phyloP scores from a whole-genome alignment of 92 coral and sea anemone species.

The Palythoa grandis region DNA sequence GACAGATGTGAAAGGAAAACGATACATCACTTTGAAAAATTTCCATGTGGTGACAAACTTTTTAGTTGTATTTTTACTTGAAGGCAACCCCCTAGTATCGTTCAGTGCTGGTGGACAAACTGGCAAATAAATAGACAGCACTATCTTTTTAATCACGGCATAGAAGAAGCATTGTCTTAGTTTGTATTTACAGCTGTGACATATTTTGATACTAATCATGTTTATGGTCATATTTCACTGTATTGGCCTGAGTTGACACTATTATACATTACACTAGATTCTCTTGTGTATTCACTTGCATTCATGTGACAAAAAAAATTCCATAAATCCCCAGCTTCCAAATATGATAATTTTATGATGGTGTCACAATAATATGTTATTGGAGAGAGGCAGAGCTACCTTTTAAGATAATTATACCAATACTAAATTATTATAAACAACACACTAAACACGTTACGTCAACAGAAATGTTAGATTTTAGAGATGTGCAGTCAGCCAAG shows the following conservation, averaged over 20 bases:
- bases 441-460: not conserved
- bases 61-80: too few relatives aligned
- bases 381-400: not conserved
- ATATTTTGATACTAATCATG: not conserved
- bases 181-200: conserved; percentile 24
- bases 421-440: not conserved
- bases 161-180: not conserved
- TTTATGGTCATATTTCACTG: not conserved
- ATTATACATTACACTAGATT: not conserved
- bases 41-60: not conserved
- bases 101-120: conserved; percentile 8
- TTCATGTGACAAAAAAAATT: conserved; percentile 1
- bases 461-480: conserved; percentile 3
- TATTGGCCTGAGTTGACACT: not conserved
- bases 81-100: too few relatives aligned
- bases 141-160: not conserved
- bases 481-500: not conserved
- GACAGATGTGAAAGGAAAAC: too few relatives aligned
- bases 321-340: not conserved
- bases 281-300: not conserved
- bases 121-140: conserved; percentile 9
- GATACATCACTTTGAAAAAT: not conserved
- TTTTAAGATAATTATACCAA: not conserved
- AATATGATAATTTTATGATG: not conserved
- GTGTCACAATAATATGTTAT: not conserved